Conservation (phyloP, 2,113 vertebrate genomes). For the Delphinapterus leucas region DNA sequence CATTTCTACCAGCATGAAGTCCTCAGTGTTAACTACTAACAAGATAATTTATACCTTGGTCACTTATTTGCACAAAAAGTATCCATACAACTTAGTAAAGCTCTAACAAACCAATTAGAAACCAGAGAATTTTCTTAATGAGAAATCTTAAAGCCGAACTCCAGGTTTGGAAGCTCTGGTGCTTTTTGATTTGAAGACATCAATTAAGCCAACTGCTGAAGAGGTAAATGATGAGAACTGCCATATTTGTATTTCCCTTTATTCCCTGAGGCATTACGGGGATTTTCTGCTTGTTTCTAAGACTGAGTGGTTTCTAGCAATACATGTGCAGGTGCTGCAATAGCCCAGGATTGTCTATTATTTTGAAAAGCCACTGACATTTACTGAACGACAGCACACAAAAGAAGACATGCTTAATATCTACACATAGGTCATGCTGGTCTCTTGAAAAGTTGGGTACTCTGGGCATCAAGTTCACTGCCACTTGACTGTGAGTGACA, state of each 20-base stretch:
- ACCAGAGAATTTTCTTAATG: slow-evolving; percentile 32
- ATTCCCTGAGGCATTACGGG: background rate
- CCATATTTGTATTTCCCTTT: background rate
- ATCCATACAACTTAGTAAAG: background rate
- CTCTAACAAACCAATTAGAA: slow-evolving; percentile 14
- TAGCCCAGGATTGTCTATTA: background rate
- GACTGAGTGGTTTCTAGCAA: background rate
- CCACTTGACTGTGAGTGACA: slow-evolving; percentile 47
- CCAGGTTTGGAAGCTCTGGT: background rate
- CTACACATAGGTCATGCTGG: slow-evolving; percentile 11
- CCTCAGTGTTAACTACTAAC: background rate
- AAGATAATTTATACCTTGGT: background rate
- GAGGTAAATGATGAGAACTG: background rate
- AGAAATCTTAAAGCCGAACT: slow-evolving; percentile 21
- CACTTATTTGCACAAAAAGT: background rate
- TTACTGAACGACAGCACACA: slow-evolving; percentile 27
- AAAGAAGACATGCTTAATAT: slow-evolving; percentile 17
- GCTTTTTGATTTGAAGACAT: slow-evolving; percentile 19
- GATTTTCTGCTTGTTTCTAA: slow-evolving; percentile 44
- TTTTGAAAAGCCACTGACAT: slow-evolving; percentile 66
- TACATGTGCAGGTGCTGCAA: background rate
- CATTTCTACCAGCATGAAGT: background rate
- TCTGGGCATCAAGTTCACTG: slow-evolving; percentile 10
- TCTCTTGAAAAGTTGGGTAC: slow-evolving; percentile 44
- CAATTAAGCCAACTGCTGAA: background rate